Percentiles rank a stretch among this genome's conserved stretches.
Evolutionary conservation across 2,888 invertebrate species (phyloP).

Genomic region (Listrodromus nycthemerus): DNA sequence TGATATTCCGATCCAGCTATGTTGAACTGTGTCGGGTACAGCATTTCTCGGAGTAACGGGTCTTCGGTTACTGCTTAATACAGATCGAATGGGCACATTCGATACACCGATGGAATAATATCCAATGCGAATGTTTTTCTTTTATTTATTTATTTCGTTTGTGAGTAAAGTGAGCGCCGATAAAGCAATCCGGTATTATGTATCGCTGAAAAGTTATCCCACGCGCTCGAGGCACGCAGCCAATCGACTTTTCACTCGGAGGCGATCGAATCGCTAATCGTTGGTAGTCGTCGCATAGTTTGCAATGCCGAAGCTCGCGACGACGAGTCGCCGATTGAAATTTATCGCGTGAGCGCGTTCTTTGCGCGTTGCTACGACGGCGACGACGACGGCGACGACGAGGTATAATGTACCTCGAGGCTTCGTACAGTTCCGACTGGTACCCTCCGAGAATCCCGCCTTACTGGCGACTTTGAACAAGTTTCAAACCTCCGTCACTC

Average conservation of each 20-base stretch:
- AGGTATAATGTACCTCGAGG: constrained; percentile 14
- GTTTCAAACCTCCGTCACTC: constrained; percentile 22
- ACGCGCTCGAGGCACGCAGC: constrained; percentile 47
- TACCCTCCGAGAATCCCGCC: constrained; percentile 44
- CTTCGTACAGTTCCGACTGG: constrained; percentile 4
- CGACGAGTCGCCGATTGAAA: constrained; percentile 58
- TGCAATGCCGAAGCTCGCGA: constrained; percentile 23
- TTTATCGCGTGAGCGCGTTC: constrained; percentile 55
- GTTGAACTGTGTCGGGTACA: constrained; percentile 3
- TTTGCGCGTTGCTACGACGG: constrained; percentile 33
- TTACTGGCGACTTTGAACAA: constrained; percentile 40
- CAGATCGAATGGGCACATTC: constrained; percentile 32
- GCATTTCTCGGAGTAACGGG: constrained; percentile 34
- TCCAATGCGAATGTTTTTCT: background rate
- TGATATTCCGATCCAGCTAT: constrained; percentile 30
- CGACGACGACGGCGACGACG: constrained; percentile 17
- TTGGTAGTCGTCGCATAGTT: constrained; percentile 19
- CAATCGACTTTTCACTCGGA: constrained; percentile 42
- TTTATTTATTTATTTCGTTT: background rate
- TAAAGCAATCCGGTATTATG: constrained; percentile 16
- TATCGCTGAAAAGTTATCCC: constrained; percentile 45
- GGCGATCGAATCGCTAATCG: constrained; percentile 54
- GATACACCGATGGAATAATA: constrained; percentile 35
- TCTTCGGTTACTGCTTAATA: constrained; percentile 9
- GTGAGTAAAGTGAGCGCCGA: background rate